Evolutionary conservation across 2,797 vertebrate species (phyloP).

Genomic region (Enteromius treurensis): DNA sequence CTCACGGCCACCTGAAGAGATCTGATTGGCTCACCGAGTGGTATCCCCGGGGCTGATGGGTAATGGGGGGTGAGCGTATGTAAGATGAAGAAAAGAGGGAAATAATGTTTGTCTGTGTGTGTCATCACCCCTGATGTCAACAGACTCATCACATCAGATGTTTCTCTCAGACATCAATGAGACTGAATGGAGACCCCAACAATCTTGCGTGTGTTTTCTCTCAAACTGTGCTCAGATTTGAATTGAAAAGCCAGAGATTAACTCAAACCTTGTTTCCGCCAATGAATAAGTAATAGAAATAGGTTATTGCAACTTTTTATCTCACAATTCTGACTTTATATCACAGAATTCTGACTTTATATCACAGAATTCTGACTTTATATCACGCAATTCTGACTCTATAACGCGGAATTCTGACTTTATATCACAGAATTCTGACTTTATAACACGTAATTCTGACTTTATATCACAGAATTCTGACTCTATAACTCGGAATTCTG

Average conservation of each 20-base stretch:
- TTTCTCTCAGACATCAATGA: neutral
- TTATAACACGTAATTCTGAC: no score
- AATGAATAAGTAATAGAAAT: no score
- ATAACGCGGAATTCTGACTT: no score
- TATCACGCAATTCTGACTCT: no score
- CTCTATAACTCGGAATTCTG: no score
- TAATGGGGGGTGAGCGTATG: neutral
- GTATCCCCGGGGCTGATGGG: neutral
- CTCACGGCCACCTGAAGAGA: neutral
- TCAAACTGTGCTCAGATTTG: neutral
- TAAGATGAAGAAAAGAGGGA: slow-evolving; percentile 10
- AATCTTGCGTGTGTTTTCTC: neutral
- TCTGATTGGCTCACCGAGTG: slow-evolving; percentile 30
- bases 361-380: no score
- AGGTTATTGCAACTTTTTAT: no score
- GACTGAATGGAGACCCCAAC: neutral
- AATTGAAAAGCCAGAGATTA: neutral
- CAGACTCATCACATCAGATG: no score
- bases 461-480: no score
- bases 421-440: no score
- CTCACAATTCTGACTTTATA: no score
- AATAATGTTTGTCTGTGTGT: neutral
- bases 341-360: no score
- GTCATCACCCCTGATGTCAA: neutral
- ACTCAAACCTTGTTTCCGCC: neutral